phyloP scores from a whole-genome alignment of 2,113 vertebrate genomes.

The Heptranchias perlo region DNA sequence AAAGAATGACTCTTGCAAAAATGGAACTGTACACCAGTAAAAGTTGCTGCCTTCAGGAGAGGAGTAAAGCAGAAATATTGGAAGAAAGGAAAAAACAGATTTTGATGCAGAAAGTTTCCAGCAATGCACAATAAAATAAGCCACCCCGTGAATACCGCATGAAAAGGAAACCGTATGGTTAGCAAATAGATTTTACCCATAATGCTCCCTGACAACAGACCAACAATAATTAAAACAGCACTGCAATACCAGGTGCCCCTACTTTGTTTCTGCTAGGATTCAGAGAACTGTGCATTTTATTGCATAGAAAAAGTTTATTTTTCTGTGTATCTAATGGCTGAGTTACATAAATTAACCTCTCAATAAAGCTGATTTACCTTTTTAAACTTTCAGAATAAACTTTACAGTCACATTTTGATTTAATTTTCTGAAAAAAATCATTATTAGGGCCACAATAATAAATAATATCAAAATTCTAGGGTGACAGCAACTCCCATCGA shows the following conservation, averaged over 20 bases:
- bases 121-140: not conserved
- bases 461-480: not conserved
- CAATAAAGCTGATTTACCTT: not conserved
- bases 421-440: not conserved
- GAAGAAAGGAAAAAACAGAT: not conserved
- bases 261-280: not conserved
- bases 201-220: too few relatives aligned
- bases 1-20: not conserved
- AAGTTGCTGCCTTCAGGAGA: not conserved
- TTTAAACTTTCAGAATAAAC: not conserved
- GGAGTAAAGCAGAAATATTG: not conserved
- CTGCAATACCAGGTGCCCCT: not conserved
- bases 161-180: not conserved
- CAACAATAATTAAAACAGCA: too few relatives aligned
- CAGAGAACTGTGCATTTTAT: not conserved
- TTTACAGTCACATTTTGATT: not conserved
- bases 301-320: not conserved
- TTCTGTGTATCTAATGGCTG: too few relatives aligned
- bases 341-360: not conserved
- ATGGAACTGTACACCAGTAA: not conserved
- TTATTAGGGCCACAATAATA: not conserved
- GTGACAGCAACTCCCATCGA: too few relatives aligned
- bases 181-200: not conserved
- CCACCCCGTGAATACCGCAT: not conserved
- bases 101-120: not conserved